Evolutionary conservation across 2,113 vertebrate species (phyloP).

Genomic region (Cricetomys ansorgei): DNA sequence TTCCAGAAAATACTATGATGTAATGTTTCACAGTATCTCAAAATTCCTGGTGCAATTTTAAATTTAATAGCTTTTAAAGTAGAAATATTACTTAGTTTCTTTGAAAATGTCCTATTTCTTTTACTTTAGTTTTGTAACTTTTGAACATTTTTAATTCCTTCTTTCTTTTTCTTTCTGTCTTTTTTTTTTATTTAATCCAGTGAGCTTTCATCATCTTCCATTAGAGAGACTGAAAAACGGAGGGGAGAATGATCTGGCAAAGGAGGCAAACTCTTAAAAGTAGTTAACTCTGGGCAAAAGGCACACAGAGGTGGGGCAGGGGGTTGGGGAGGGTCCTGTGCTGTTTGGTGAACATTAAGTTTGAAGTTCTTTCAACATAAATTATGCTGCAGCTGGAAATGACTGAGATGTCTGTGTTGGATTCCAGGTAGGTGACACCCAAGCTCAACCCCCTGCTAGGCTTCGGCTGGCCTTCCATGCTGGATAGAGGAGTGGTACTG

Average conservation of each 20-base stretch:
- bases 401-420: not conserved
- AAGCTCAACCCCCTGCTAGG: not conserved
- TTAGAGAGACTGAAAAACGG: not conserved
- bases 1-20: not conserved
- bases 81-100: slow-evolving; percentile 4
- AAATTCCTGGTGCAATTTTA: not conserved
- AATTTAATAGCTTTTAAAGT: not conserved
- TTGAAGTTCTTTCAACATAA: slow-evolving; percentile 42
- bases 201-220: not conserved
- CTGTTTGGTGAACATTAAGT: not conserved
- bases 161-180: not conserved
- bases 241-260: not conserved
- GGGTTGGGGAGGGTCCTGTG: not conserved
- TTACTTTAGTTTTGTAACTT: slow-evolving; percentile 10
- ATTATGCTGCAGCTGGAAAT: not conserved
- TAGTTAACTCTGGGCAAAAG: not conserved
- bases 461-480: not conserved
- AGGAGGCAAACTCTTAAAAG: not conserved
- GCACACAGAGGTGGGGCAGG: too few species aligned
- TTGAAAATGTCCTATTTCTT: slow-evolving; percentile 45
- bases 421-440: not conserved
- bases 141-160: not conserved
- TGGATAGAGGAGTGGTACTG: not conserved
- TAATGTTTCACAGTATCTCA: not conserved
- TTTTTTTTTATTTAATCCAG: not conserved